These are phyloP conservation scores for Phataginus tricuspis DNA, from an alignment of 2,797 vertebrate species.

Conservation along the genomic window DNA sequence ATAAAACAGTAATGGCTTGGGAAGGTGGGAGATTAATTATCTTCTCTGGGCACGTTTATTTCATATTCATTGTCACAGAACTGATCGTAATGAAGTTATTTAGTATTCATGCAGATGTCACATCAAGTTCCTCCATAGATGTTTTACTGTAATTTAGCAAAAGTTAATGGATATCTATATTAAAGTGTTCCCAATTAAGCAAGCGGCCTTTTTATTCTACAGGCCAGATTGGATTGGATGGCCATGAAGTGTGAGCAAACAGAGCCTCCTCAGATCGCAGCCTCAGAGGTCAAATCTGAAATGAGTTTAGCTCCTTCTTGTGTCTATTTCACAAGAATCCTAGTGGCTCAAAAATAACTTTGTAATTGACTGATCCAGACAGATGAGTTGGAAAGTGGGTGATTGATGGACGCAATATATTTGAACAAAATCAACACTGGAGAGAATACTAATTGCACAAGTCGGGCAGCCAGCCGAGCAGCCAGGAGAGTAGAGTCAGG, in stretches of 20 bases:
- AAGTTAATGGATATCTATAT: constrained; percentile 77
- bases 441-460: constrained; percentile 80
- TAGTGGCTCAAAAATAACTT: constrained; percentile 82
- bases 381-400: constrained; percentile 85
- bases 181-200: constrained; percentile 56
- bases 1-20: constrained; percentile 64
- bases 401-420: constrained; percentile 87
- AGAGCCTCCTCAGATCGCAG: constrained; percentile 30
- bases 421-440: constrained; percentile 79
- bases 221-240: constrained; percentile 61
- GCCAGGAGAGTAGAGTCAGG: constrained; percentile 24
- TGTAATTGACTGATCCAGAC: constrained; percentile 86
- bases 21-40: constrained; percentile 75
- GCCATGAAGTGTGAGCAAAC: constrained; percentile 79
- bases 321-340: constrained; percentile 79
- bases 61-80: constrained; percentile 62
- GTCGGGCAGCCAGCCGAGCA: constrained; percentile 52
- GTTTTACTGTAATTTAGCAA: constrained; percentile 69
- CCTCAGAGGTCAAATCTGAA: constrained; percentile 82
- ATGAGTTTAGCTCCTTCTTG: constrained; percentile 82
- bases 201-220: constrained; percentile 60
- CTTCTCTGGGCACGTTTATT: constrained; percentile 70
- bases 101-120: constrained; percentile 65
- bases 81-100: constrained; percentile 75
- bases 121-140: constrained; percentile 62